Base-by-base conservation (phyloP, 1,140 invertebrate species). In the Gryllus bimaculatus region DNA sequence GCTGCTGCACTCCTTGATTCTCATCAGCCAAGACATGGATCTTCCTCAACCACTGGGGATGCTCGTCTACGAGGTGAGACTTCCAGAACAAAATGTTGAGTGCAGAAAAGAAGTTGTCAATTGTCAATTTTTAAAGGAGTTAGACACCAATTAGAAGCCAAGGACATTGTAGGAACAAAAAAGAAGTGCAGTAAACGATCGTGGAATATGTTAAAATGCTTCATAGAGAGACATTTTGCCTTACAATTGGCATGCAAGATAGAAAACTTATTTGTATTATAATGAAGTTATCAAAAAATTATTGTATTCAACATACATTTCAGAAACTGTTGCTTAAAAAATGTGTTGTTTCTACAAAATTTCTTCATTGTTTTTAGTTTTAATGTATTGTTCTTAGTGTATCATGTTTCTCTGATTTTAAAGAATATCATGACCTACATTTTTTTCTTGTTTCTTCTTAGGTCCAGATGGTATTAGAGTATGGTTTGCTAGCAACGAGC, bases 1-100 rank as follows among this genome's bases (percentile, higher is more conserved):
- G 87, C 88, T 78, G 88, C 88, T 80, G 88, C 87, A 39, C 83
- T 89, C 48, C 86, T 89, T 78, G 88, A 89, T 83, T 87, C 88
- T 10, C 86, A 88, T 81, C 87, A 86, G 48, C 84, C 84, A 75
- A 84, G 84, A 78, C 84, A 84, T 54, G 84, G 84, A 39, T 1
- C 5, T 39, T 39, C 26, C 26, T 39, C 26, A 39, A 5, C 26
- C 26, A 39, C 26, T 39, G 26, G 26, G 26, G 18, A 66, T 18
- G 54, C 10, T 66, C 54, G 54, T 18, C 54, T 66, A 7, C 54
- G 54, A 18, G 54, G 54, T 66, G 18, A 66, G 10, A 13, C 18
- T 66, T 54, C 15, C 49, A 8, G 49, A 8, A 54, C 49, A 8
- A 54, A 54, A 8, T 8, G 8, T 54, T 54, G 49, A n/a, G 49